Percentiles rank a stretch among this genome's conserved stretches.
These are phyloP conservation scores for Apis cerana DNA, from an alignment of 1,140 invertebrate species.

Conservation along the genomic window DNA sequence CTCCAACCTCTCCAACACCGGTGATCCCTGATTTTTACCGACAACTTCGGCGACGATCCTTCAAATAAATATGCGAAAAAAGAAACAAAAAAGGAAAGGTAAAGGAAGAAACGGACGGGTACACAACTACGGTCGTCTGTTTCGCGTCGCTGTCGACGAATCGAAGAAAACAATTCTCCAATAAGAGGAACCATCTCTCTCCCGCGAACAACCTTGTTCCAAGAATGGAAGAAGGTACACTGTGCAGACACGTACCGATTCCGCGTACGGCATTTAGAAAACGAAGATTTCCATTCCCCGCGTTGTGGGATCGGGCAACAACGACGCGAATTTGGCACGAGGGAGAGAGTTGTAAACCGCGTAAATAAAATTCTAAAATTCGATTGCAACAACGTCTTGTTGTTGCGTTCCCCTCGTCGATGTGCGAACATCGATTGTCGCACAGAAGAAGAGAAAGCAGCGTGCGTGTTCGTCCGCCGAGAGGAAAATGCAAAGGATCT, in stretches of 20 bases:
- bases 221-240: neutral
- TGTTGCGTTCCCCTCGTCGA: no score
- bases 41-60: neutral
- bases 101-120: no score
- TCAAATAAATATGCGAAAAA: neutral
- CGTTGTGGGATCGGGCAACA: neutral
- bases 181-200: neutral
- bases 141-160: neutral
- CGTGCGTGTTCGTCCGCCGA: no score
- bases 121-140: neutral
- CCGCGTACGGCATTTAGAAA: neutral
- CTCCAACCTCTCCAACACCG: neutral
- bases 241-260: neutral
- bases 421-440: constrained; percentile 8
- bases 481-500: constrained; percentile 31
- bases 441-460: neutral
- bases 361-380: neutral
- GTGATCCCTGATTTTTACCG: constrained; percentile 17
- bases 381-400: no score
- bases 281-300: neutral
- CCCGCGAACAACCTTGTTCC: neutral
- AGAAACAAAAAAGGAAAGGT: neutral
- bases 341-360: neutral
- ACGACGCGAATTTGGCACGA: neutral
- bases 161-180: neutral